A percentile compares a stretch with the other conserved stretches of the same genome.
Evolutionary conservation across 2,888 invertebrate genomes (phyloP).

Genomic region (Tethea ocularis): DNA sequence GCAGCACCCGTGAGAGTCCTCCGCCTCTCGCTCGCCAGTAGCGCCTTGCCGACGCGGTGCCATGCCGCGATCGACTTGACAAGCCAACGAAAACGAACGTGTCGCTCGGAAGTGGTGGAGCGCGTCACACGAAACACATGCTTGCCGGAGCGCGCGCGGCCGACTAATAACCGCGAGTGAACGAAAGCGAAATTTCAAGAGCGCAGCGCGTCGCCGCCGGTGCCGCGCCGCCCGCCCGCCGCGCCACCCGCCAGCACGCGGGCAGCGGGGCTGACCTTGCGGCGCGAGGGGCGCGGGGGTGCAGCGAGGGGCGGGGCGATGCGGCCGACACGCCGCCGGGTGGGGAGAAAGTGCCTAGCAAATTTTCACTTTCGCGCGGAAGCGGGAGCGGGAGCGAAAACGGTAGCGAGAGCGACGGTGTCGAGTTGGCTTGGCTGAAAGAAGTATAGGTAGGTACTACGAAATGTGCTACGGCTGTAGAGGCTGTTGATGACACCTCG

Average conservation of each 20-base stretch:
- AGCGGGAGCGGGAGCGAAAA: slow-evolving; percentile 59
- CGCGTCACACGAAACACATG: slow-evolving; percentile 85
- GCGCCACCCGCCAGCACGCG: slow-evolving; percentile 68
- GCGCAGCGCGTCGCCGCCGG: slow-evolving; percentile 79
- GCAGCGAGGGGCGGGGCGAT: slow-evolving; percentile 64
- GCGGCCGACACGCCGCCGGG: slow-evolving; percentile 52
- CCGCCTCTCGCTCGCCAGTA: slow-evolving; percentile 75
- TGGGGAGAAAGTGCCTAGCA: slow-evolving; percentile 81
- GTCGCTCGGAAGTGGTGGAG: slow-evolving; percentile 59
- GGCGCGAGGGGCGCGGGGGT: slow-evolving; percentile 58
- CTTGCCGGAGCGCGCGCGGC: slow-evolving; percentile 83
- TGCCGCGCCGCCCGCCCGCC: slow-evolving; percentile 40
- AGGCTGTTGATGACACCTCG: neutral
- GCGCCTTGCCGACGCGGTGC: slow-evolving; percentile 81
- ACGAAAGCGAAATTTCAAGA: slow-evolving; percentile 89
- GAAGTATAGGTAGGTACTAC: neutral
- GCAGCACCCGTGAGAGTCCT: slow-evolving; percentile 88
- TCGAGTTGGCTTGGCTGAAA: neutral
- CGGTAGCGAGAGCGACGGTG: slow-evolving; percentile 25
- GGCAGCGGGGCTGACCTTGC: slow-evolving; percentile 62
- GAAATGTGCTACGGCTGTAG: neutral
- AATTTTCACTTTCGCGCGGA: slow-evolving; percentile 80
- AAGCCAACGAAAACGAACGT: slow-evolving; percentile 78
- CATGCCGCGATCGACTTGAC: slow-evolving; percentile 67
- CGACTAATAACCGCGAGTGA: slow-evolving; percentile 84